These are phyloP conservation scores for Hiodon alosoides DNA, from an alignment of 2,113 vertebrate genomes.

Conservation along the genomic window DNA sequence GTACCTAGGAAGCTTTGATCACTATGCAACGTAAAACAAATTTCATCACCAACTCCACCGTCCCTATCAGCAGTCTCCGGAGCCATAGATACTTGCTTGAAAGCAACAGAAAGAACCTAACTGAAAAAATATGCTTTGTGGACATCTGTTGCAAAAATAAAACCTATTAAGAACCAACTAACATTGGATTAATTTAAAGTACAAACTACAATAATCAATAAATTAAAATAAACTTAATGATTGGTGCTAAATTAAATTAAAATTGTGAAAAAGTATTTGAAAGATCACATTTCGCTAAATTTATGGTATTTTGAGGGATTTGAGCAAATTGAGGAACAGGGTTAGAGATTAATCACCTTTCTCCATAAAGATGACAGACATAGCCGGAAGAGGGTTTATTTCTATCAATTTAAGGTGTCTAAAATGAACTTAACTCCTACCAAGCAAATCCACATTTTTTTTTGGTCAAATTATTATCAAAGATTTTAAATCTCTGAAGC, in stretches of 20 bases:
- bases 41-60: conserved; percentile 54
- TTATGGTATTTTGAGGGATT: conserved; percentile 11
- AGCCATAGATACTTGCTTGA: conserved; percentile 54
- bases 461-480: neutral
- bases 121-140: conserved; percentile 51
- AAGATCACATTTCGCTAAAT: neutral
- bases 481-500: conserved; percentile 10
- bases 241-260: conserved; percentile 3
- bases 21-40: conserved; percentile 92
- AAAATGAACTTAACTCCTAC: conserved; percentile 3
- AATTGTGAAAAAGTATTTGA: neutral
- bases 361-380: neutral
- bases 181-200: conserved; percentile 20
- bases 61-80: conserved; percentile 50
- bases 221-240: conserved; percentile 3
- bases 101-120: conserved; percentile 46
- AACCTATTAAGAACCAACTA: conserved; percentile 56
- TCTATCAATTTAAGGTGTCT: neutral
- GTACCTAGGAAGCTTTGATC: conserved; percentile 94
- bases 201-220: conserved; percentile 40
- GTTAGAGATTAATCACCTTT: neutral
- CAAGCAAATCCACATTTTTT: conserved; percentile 1
- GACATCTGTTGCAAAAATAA: conserved; percentile 63
- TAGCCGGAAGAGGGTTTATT: conserved; percentile 1
- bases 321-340: neutral